Conservation (phyloP, 2,888 invertebrate species). For the Lepeophtheirus nordmannii region DNA sequence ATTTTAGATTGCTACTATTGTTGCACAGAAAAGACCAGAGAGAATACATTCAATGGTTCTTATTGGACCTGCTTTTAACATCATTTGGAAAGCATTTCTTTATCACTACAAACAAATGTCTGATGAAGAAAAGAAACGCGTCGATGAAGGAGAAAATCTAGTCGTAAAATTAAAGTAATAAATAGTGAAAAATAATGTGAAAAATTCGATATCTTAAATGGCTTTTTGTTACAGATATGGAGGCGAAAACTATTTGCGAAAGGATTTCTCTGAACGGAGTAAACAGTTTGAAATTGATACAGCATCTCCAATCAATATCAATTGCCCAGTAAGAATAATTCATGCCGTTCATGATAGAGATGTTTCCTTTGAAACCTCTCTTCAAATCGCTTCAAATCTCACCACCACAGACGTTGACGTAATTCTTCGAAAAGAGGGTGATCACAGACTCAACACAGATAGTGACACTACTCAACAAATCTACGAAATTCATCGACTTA, state of each 20-base stretch:
- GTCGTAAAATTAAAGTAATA: not conserved
- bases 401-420: slow-evolving; percentile 15
- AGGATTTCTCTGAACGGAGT: slow-evolving; percentile 14
- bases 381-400: not conserved
- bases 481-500: slow-evolving; percentile 4
- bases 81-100: not conserved
- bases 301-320: not conserved
- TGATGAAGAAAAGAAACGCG: not conserved
- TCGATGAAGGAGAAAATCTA: not conserved
- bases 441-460: slow-evolving; percentile 14
- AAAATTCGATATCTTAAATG: no score
- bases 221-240: not conserved
- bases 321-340: slow-evolving; percentile 9
- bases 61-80: slow-evolving; percentile 16
- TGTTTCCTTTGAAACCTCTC: slow-evolving; percentile 10
- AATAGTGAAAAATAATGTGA: no score
- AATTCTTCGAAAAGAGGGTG: slow-evolving; percentile 1
- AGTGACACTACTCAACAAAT: not conserved
- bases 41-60: slow-evolving; percentile 12
- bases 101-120: slow-evolving; percentile 9
- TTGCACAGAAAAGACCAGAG: slow-evolving; percentile 7
- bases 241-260: slow-evolving; percentile 1
- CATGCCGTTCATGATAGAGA: slow-evolving; percentile 10
- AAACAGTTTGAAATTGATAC: slow-evolving; percentile 12
- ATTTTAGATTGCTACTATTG: slow-evolving; percentile 6